These are phyloP conservation scores for Neoseiulus cucumeris DNA, from an alignment of 1,140 invertebrate species.

Conservation along the genomic window DNA sequence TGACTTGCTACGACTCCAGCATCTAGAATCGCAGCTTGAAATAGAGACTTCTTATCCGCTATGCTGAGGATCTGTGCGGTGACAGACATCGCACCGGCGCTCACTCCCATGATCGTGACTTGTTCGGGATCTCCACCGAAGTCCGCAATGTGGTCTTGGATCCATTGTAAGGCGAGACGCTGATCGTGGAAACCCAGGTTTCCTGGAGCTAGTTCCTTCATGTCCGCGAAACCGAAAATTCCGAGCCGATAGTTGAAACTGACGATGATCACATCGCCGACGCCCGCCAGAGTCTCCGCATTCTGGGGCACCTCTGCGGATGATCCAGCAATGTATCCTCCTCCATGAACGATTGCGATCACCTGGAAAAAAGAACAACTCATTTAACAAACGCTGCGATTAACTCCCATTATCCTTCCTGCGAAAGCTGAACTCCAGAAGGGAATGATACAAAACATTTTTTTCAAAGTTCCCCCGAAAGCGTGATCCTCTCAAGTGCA, in stretches of 20 bases:
- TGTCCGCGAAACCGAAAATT: conserved; percentile 43
- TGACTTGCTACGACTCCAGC: neutral
- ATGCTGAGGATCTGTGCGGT: neutral
- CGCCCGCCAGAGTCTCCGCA: conserved; percentile 44
- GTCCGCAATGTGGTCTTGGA: conserved; percentile 26
- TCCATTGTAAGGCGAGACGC: conserved; percentile 26
- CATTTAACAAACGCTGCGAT: no score
- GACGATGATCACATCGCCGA: conserved; percentile 80
- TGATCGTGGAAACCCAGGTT: conserved; percentile 32
- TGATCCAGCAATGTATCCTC: neutral
- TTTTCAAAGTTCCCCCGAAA: no score
- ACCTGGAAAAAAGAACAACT: neutral
- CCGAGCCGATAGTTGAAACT: conserved; percentile 88
- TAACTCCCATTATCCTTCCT: no score
- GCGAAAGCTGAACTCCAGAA: no score
- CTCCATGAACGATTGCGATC: neutral
- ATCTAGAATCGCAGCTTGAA: neutral
- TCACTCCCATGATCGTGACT: conserved; percentile 25
- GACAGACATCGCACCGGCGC: conserved; percentile 17
- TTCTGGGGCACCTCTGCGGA: neutral
- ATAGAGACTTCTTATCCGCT: neutral
- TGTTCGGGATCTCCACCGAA: conserved; percentile 29
- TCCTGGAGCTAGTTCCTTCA: conserved; percentile 23
- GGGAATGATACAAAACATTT: no score
- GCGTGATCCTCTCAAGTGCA: no score